phyloP scores from a whole-genome alignment of 2,888 invertebrate genomes.

The Callimorpha dominula region DNA sequence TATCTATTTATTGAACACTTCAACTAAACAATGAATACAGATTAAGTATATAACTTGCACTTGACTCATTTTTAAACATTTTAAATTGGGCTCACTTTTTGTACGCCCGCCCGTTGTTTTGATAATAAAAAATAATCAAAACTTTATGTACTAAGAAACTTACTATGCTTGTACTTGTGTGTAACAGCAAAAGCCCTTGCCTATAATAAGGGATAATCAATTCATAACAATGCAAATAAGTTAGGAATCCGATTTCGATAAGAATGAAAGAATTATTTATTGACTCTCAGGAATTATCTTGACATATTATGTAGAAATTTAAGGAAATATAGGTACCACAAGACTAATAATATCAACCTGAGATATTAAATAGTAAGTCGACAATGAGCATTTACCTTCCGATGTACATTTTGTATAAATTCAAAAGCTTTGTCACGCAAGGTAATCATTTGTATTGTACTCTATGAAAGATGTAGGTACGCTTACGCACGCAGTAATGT shows the following conservation, averaged over 20 bases:
- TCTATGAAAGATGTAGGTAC: slow-evolving; percentile 8
- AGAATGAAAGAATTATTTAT: no score
- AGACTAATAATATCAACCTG: no score
- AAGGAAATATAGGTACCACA: no score
- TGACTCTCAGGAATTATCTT: no score
- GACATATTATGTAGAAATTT: no score
- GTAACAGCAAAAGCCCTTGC: no score
- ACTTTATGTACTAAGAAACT: no score
- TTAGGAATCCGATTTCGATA: no score
- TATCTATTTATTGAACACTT: no score
- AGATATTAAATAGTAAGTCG: neutral
- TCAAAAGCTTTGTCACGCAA: slow-evolving; percentile 38
- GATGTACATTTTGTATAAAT: neutral
- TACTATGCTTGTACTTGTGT: no score
- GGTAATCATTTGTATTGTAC: slow-evolving; percentile 27
- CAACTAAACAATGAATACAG: neutral
- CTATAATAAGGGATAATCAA: no score
- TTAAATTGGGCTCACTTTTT: neutral
- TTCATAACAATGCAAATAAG: no score
- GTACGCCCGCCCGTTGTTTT: neutral
- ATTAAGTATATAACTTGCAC: neutral
- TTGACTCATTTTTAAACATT: neutral
- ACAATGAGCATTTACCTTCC: neutral
- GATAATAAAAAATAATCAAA: neutral
- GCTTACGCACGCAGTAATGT: slow-evolving; percentile 10